Percentiles rank a stretch among this genome's conserved stretches.
Evolutionary conservation across 2,888 invertebrate genomes (phyloP).

Genomic region (Oligia fasciuncula): DNA sequence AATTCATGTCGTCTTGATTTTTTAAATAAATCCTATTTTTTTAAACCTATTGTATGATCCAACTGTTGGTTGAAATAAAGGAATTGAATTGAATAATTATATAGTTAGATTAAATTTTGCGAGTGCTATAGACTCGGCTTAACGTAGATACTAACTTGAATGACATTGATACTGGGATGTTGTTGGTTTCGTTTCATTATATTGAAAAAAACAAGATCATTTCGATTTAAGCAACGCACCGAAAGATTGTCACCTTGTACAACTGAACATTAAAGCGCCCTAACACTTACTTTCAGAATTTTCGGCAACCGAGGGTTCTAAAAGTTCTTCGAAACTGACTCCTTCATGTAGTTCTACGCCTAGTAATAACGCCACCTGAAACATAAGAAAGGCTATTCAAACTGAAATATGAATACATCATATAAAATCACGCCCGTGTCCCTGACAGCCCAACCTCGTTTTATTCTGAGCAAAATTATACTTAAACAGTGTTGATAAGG

Average conservation of each 20-base stretch:
- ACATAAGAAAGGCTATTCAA: constrained; percentile 12
- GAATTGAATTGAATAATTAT: no score
- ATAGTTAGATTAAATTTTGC: neutral
- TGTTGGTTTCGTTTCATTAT: neutral
- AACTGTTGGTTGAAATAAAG: no score
- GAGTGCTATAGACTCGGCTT: neutral
- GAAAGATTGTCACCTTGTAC: neutral
- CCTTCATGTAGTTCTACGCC: constrained; percentile 99
- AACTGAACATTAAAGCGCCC: neutral
- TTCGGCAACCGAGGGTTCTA: constrained; percentile 92
- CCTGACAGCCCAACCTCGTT: neutral
- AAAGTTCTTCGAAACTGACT: constrained; percentile 95
- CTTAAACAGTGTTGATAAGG: neutral
- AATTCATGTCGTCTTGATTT: no score
- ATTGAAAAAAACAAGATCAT: neutral
- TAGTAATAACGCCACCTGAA: constrained; percentile 93
- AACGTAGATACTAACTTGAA: no score
- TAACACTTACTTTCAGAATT: constrained; percentile 82
- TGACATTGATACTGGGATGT: no score
- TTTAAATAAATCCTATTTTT: no score
- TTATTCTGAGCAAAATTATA: neutral
- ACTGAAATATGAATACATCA: neutral
- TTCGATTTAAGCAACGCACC: neutral
- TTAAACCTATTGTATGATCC: no score
- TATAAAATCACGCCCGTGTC: neutral